Evolutionary conservation across 2,113 vertebrate genomes (phyloP).

Genomic region (Lontra canadensis): DNA sequence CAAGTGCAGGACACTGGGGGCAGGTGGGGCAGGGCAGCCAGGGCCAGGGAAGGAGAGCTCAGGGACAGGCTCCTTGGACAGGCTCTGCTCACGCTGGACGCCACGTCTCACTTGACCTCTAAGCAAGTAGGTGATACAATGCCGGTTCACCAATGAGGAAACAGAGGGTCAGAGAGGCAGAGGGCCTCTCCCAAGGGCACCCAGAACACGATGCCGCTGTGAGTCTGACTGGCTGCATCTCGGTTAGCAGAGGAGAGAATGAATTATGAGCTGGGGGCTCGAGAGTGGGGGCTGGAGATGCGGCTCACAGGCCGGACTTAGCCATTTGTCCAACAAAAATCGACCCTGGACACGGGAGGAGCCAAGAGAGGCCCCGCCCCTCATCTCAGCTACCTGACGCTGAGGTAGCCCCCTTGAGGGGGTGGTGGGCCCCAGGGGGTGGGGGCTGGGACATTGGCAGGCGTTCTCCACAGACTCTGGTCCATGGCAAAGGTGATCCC

Average conservation of each 20-base stretch:
- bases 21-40: neutral
- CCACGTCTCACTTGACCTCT: neutral
- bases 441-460: neutral
- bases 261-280: fast-evolving
- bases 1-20: fast-evolving
- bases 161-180: neutral
- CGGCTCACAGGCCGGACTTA: neutral
- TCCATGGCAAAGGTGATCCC: neutral
- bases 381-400: fast-evolving
- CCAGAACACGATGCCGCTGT: fast-evolving
- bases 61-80: neutral
- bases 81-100: fast-evolving
- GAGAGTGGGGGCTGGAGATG: neutral
- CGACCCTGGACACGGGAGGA: neutral
- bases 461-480: fast-evolving
- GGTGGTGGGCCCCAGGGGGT: neutral
- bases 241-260: fast-evolving
- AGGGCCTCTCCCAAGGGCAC: neutral
- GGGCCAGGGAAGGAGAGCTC: fast-evolving
- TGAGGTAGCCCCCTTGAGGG: neutral
- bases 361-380: fast-evolving
- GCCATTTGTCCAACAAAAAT: neutral
- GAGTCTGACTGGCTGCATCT: fast-evolving
- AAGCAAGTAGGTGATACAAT: fast-evolving
- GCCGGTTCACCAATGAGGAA: neutral